phyloP scores from a whole-genome alignment of 2,113 vertebrate species.

The Bubo scandiacus region DNA sequence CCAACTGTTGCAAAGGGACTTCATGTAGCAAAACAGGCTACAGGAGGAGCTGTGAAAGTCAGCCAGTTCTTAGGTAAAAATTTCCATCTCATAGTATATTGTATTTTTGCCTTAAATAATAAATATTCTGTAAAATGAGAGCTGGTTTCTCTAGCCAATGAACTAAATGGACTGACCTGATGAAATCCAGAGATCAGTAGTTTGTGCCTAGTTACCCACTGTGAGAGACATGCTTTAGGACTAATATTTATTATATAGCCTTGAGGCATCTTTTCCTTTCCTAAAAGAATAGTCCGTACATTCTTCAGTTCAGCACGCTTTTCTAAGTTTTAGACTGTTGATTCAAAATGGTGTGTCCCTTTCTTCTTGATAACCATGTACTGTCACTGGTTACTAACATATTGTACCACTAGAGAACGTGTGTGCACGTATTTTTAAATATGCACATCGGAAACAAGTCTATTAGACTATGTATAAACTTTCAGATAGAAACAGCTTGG shows the following conservation, averaged over 20 bases:
- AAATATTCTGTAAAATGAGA: neutral
- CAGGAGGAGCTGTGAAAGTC: constrained; percentile 95
- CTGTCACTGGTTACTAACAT: neutral
- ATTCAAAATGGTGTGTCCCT: neutral
- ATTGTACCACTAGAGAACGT: neutral
- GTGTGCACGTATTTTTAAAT: neutral
- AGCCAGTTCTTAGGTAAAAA: constrained; percentile 93
- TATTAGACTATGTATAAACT: neutral
- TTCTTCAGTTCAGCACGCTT: neutral
- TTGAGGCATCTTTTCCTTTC: neutral
- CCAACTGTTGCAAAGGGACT: constrained; percentile 89
- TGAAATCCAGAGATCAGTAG: neutral
- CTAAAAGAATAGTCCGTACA: neutral
- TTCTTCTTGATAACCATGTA: neutral
- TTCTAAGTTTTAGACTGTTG: neutral
- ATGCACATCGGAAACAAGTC: neutral
- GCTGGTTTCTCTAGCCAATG: neutral
- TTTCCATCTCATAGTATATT: neutral
- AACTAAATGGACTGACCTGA: neutral
- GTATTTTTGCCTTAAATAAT: neutral
- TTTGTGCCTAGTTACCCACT: neutral
- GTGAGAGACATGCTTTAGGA: neutral
- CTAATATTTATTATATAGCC: neutral
- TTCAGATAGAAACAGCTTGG: neutral
- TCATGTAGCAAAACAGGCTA: constrained; percentile 93